Evolutionary conservation across 2,797 vertebrate genomes (phyloP).

Genomic region (Pipistrellus pipistrellus): DNA sequence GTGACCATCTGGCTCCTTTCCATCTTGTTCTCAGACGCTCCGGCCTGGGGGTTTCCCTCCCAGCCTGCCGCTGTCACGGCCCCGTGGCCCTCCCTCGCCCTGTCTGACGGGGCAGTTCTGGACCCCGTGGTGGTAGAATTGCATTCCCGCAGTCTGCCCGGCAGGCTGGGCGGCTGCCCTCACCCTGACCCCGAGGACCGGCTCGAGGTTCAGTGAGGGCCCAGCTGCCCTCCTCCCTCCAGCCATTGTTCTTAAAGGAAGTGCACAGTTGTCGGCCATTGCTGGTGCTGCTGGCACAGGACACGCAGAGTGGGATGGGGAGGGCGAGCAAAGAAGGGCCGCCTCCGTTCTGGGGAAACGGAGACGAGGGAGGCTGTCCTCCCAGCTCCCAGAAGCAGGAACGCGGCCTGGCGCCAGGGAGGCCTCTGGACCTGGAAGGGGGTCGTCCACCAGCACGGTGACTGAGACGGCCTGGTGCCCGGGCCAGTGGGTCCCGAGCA

Average conservation of each 20-base stretch:
- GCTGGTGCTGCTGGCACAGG: background rate
- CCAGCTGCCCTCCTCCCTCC: background rate
- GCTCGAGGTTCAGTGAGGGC: accelerated
- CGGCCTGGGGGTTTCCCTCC: background rate
- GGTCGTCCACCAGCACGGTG: accelerated
- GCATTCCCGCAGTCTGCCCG: background rate
- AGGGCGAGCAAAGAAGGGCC: background rate
- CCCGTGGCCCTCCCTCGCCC: too few species aligned
- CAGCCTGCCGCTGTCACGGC: accelerated
- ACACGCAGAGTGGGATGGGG: accelerated
- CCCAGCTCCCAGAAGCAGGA: background rate
- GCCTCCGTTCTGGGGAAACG: background rate
- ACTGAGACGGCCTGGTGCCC: background rate
- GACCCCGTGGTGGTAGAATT: accelerated
- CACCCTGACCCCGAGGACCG: background rate
- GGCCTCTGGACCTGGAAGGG: accelerated
- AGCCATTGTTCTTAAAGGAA: too few species aligned
- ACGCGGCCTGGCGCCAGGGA: background rate
- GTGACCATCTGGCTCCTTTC: background rate
- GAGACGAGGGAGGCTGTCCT: background rate
- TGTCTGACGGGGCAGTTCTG: too few species aligned
- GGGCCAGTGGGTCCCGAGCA: accelerated
- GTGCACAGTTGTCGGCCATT: accelerated
- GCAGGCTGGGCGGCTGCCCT: background rate
- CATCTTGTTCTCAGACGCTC: background rate